Evolutionary conservation across 2,113 vertebrate genomes (phyloP), one percentile per base, ranked within the genome.

Genomic region (Ceyx cyanopectus): DNA sequence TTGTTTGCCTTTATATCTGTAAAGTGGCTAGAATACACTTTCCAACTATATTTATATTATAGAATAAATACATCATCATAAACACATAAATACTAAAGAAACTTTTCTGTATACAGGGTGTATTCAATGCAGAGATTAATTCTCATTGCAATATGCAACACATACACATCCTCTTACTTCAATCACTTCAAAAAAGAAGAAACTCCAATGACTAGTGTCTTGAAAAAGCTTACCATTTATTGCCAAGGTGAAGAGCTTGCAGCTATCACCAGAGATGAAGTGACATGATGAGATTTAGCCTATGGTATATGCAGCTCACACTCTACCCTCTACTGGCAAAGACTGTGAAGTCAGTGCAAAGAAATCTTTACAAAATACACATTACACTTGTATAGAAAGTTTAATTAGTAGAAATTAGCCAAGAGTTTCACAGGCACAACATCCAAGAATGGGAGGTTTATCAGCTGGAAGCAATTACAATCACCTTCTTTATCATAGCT

Each of bases 211-310:
- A 50, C 21, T 53, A 40, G 32, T 34, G 34, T 29, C 43, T 79
- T 87, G 93, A 92, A 46, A 89, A 48, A 74, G 57, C 37, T 27
- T 41, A 87, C 1, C 22, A 62, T 92, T 95, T 90, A 93, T 81
- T 89, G 62, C 68, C 87, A 94, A 85, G 57, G 66, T 70, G 29
- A 90, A 94, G 29, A 78, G 30, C n/a, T 84, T 72, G n/a, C 37
- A 65, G 23, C 58, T 45, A 34, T 30, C 24, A 34, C 34, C 60
- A 45, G 20, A 27, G 21, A 12, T 22, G 4, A 65, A 50, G 12
- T 7, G 40, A n/a, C 9, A 63, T 11, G 23, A 32, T 63, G n/a
- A 79, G 32, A 41, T 41, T 32, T 32, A 48, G 48, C 7, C 41
- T 63, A 13, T 5, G 10, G 66, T 41, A 32, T 5, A 9, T 3